Conservation (phyloP, 2,797 vertebrate species). For the Huso huso region DNA sequence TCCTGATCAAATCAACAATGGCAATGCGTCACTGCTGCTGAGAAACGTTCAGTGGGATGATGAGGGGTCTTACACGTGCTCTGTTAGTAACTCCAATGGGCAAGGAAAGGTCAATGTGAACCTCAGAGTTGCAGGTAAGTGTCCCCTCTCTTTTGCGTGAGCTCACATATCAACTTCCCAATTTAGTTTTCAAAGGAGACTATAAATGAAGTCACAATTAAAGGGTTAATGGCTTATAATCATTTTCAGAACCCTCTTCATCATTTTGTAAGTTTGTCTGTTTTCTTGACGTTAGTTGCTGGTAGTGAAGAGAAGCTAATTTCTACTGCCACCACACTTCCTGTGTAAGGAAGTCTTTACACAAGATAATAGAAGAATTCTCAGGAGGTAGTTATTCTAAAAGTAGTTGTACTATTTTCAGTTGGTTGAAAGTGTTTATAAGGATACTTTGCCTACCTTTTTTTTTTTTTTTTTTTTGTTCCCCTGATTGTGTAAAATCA, state of each 20-base stretch:
- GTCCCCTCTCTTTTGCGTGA: not conserved
- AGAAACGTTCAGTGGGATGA: conserved; percentile 43
- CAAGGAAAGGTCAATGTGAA: conserved; percentile 39
- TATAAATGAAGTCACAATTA: no score
- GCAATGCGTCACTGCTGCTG: conserved; percentile 64
- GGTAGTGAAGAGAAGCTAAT: no score
- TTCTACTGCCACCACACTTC: no score
- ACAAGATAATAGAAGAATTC: no score
- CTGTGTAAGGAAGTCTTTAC: no score
- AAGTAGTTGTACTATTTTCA: no score
- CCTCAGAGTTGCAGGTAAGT: conserved; percentile 64
- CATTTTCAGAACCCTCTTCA: not conserved
- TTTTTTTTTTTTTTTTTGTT: no score
- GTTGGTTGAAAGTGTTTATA: no score
- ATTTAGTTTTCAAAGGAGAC: not conserved
- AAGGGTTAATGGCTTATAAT: not conserved
- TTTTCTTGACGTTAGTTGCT: no score
- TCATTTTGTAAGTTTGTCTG: not conserved
- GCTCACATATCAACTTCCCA: not conserved
- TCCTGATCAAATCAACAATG: conserved; percentile 26
- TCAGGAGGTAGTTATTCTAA: no score
- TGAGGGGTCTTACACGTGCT: conserved; percentile 53
- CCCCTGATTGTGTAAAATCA: no score
- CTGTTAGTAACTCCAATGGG: conserved; percentile 48
- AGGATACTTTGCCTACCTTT: no score